Evolutionary conservation across 2,113 vertebrate species (phyloP), one percentile per base, ranked within the genome.

Genomic region (Hippocampus mohnikei): DNA sequence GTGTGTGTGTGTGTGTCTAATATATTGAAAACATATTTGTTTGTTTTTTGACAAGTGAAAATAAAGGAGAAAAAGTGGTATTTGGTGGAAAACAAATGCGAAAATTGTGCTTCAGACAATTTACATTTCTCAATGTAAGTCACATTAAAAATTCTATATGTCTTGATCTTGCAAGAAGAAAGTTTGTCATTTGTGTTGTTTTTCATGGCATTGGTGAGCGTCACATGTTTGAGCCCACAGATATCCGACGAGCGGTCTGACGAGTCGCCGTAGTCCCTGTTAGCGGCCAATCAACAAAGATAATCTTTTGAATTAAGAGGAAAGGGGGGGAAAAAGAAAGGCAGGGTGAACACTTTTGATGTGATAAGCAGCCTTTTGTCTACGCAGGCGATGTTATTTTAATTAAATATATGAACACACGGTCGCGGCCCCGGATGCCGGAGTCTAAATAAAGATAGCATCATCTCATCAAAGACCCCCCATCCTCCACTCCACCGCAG

Each of bases 391-490:
- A 88, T 90, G 91, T 87, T 86, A 91, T 93, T 93, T 92, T 91
- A 93, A 93, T 93, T 92, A 92, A 92, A 93, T 91, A 90, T 91
- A 92, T 88, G 90, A 90, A 89, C 88, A 89, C 89, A 90, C 79
- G 78, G 81, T 83, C 78, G 78, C 84, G 81, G 72, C 88, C 58
- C 88, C 86, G 85, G 88, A 88, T 91, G 88, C 79, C 84, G 81
- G 90, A 91, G 91, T 91, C 91, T 86, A 92, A 88, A 90, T 87
- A 92, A 90, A 69, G 94, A 95, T 95, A 95, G 81, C 89, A 94
- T 96, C 94, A 92, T 81, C 90, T 92, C 93, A 94, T 94, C 94
- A 93, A 90, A 85, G 88, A 70, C 81, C 88, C 89, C 23, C 55
- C 21, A 37, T 37, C 33, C 33, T 6, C 53, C 53, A 8, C 13